Base-by-base conservation (phyloP, 2,797 vertebrate species). In the Falco novaeseelandiae region DNA sequence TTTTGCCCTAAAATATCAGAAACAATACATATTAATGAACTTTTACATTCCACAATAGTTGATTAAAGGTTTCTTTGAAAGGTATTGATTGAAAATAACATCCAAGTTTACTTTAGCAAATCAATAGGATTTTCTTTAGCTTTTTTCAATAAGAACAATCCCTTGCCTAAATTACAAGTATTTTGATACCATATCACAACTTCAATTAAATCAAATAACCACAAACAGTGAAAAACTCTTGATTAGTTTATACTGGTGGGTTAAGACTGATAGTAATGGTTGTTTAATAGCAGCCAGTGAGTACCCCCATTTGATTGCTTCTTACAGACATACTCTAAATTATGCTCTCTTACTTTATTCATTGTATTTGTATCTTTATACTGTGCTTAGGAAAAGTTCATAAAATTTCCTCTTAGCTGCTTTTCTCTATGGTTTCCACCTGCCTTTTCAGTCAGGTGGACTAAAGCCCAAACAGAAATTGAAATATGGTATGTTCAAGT, bases 171-270 rank as follows among this genome's bases (percentile, higher is more conserved):
- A 73, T 61, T 36, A 23, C 30, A 86, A 59, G n/a, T n/a, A 62
- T 27, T 88, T 73, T 82, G 25, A 76, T 59, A 79, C 49, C 66
- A 55, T 32, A 65, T 30, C 40, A 67, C 14, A 89, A 27, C 17
- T 76, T 79, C 5, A 91, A 90, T 69, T 72, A 88, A 88, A 81
- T 71, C 36, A 58, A 76, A 83, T 69, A 10, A 86, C 27, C 18
- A 70, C 9, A 83, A 34, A 51, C 15, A 63, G 23, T 77, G 72
- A 69, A 69, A 87, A 88, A 59, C 11, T 48, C n/a, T 81, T 63
- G 14, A 92, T 70, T 32, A 82, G n/a, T 59, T 61, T 72, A 72
- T 20, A 48, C 26, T 55, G 10, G 42, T 40, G 83, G 44, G 30
- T 73, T 87, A 80, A 73, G 67, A 89, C 77, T 21, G 8, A 71